Base-by-base conservation (phyloP, 2,888 invertebrate genomes). In the Stenodema calcarata region DNA sequence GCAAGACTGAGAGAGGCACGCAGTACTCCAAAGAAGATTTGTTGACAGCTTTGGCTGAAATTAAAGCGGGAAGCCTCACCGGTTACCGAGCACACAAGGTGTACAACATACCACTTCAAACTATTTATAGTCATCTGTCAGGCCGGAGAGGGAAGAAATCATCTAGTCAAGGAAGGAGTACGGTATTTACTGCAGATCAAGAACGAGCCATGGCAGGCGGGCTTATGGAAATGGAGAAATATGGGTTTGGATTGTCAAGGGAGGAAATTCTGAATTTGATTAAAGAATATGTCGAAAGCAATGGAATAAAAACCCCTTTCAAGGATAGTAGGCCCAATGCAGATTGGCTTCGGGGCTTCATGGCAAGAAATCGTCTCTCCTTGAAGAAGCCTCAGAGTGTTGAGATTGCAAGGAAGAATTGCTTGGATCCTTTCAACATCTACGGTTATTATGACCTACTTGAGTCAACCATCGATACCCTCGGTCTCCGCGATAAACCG, bases 341-440 rank as follows among this genome's bases (percentile, higher is more conserved):
- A 2, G 90, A 90, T 75, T 90, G 90, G 90, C 90, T 90, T 82
- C n/a, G 89, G 0, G 80, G 73, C 1, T 90, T 90, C 88, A 89
- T 89, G 86, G 89, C 90, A 76, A 87, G 90, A 28, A 88, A 90
- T 83, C 87, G 89, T 83, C 54, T 91, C n/a, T 90, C 90, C 18
- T 82, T 91, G n/a, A 91, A 91, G 89, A 89, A 87, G 90, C 90
- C 7, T 6, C 90, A 91, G 89, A 88, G 89, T 35, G 90, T 91
- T 11, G 90, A 91, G 88, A 89, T 89, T 89, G 88, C 89, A 87
- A 54, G 90, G 90, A 90, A 89, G 86, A 89, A 89, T 87, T 87
- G 79, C 0, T 69, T 79, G 11, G 88, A 90, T 86, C 90, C 89
- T n/a, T 90, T 89, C 83, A 82, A 89, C 16, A 88, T 89, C 28